Percentiles rank a stretch among this genome's conserved stretches.
Conservation (phyloP, 2,888 invertebrate genomes). For the Drosophila borealis region DNA sequence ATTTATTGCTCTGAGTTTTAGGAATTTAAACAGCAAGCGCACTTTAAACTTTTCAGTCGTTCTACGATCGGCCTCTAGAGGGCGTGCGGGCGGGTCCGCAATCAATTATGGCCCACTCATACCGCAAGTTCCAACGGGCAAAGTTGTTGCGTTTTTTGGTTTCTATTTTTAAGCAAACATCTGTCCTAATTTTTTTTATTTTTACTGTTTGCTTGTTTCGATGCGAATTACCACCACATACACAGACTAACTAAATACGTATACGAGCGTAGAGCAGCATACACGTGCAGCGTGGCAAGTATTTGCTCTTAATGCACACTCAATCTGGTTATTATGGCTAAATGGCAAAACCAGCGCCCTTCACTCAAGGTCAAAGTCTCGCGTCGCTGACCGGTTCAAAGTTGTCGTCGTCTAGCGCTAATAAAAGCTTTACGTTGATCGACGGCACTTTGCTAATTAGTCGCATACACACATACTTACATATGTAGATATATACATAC, state of each 20-base stretch:
- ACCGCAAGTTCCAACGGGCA: constrained; percentile 20
- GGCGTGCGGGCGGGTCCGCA: too few species aligned
- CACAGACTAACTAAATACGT: constrained; percentile 3
- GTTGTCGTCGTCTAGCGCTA: constrained; percentile 54
- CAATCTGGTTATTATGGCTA: constrained; percentile 62
- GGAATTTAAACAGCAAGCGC: not conserved
- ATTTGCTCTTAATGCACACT: constrained; percentile 54
- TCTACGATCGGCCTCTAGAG: too few species aligned
- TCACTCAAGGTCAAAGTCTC: constrained; percentile 70
- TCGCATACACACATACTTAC: constrained; percentile 23
- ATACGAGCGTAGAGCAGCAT: constrained; percentile 17
- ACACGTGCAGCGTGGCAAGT: constrained; percentile 40
- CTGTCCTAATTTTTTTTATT: constrained; percentile 13
- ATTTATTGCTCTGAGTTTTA: constrained; percentile 1
- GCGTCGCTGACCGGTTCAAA: constrained; percentile 60
- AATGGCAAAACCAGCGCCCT: constrained; percentile 70
- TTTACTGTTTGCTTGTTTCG: not conserved
- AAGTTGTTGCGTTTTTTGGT: constrained; percentile 10
- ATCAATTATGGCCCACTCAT: not conserved
- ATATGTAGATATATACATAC: constrained; percentile 13
- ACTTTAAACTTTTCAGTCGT: constrained; percentile 51
- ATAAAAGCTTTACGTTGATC: constrained; percentile 47
- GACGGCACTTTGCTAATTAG: constrained; percentile 48
- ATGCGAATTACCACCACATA: not conserved
- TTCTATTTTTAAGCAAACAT: constrained; percentile 24